Evolutionary conservation across 2,113 vertebrate genomes (phyloP).

Genomic region (Bungarus multicinctus): DNA sequence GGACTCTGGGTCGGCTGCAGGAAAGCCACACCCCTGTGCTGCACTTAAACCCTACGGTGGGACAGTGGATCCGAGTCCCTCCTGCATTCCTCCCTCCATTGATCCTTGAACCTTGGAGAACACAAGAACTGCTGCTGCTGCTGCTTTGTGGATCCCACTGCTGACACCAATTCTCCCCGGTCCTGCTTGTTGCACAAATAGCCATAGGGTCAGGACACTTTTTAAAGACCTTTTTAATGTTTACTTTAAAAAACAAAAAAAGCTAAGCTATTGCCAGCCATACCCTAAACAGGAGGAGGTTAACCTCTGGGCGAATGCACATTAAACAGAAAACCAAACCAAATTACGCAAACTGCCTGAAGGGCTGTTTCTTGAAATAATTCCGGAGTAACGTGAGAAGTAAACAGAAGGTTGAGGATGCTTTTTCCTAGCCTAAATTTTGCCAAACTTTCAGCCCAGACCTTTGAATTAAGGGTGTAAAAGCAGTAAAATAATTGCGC

Average conservation of each 20-base stretch:
- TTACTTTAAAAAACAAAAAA: not conserved
- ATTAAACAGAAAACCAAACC: not conserved
- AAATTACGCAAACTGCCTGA: not conserved
- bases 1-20: not conserved
- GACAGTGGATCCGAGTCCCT: not conserved
- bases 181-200: not conserved
- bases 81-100: no score
- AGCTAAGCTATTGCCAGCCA: not conserved
- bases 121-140: fast-evolving
- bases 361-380: not conserved
- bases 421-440: not conserved
- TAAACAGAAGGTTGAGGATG: not conserved
- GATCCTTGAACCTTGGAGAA: not conserved
- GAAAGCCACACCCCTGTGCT: not conserved
- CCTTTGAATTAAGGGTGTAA: not conserved
- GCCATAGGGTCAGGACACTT: not conserved
- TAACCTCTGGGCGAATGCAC: not conserved
- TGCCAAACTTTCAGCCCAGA: not conserved
- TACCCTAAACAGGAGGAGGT: no score
- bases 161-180: not conserved
- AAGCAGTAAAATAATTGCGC: not conserved
- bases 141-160: no score
- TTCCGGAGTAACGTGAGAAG: not conserved
- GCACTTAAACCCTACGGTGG: not conserved
- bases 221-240: not conserved